phyloP scores from a whole-genome alignment of 2,113 vertebrate species.

The Salvelinus alpinus region DNA sequence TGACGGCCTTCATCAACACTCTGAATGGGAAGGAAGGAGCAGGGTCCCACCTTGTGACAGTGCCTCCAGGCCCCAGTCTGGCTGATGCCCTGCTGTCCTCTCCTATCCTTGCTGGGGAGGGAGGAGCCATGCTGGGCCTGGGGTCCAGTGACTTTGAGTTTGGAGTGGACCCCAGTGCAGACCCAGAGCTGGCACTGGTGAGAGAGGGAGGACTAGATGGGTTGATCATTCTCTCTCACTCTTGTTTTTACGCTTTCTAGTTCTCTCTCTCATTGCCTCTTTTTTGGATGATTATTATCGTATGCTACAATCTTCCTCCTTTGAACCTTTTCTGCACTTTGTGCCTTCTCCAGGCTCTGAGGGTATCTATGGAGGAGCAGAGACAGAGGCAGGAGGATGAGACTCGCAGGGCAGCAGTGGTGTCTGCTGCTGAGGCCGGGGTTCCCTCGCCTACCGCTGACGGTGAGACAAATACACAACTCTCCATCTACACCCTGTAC shows the following conservation, averaged over 20 bases:
- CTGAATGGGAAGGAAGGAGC: conserved; percentile 93
- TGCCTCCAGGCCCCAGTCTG: conserved; percentile 92
- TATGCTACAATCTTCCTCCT: no score
- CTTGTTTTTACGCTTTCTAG: neutral
- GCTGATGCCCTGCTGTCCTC: conserved; percentile 95
- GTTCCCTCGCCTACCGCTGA: conserved; percentile 72
- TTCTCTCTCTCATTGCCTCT: no score
- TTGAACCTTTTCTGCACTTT: neutral
- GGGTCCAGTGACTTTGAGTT: conserved; percentile 96
- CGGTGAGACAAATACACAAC: conserved; percentile 64
- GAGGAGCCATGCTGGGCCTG: conserved; percentile 90
- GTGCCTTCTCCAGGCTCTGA: conserved; percentile 78
- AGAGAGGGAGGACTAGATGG: conserved; percentile 27
- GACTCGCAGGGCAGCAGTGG: conserved; percentile 83
- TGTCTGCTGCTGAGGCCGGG: conserved; percentile 83
- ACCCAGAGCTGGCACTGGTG: conserved; percentile 93
- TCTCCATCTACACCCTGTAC: no score
- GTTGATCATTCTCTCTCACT: neutral
- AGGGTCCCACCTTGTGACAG: conserved; percentile 94
- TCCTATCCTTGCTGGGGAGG: conserved; percentile 90
- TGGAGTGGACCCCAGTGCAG: conserved; percentile 93
- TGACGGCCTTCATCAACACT: conserved; percentile 92
- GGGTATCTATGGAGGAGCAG: conserved; percentile 98
- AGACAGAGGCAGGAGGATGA: conserved; percentile 95
- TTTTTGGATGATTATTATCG: neutral